These are phyloP conservation scores for Rhinoptilus africanus DNA, from an alignment of 2,113 vertebrate species.

Conservation along the genomic window DNA sequence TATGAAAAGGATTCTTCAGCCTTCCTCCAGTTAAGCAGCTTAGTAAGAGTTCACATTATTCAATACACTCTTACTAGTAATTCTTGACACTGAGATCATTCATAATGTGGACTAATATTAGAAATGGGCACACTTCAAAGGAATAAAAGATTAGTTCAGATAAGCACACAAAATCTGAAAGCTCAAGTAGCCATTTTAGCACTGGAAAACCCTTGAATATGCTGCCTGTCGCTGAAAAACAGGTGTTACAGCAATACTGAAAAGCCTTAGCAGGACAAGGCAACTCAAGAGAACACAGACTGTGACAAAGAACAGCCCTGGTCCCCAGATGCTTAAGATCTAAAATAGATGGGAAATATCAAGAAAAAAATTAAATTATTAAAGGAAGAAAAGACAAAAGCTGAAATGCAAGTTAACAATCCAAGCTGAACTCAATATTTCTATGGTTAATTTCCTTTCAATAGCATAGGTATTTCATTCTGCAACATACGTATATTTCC, in stretches of 20 bases:
- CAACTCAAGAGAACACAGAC: not conserved
- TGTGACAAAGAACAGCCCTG: not conserved
- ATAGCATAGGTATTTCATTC: not conserved
- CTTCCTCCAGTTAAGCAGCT: not conserved
- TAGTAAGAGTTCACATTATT: not conserved
- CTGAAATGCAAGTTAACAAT: not conserved
- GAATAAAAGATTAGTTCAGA: not conserved
- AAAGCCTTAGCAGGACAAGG: not conserved
- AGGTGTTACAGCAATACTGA: not conserved
- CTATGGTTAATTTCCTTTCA: not conserved
- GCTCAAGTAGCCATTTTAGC: not conserved
- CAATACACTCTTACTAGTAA: not conserved
- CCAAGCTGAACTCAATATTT: not conserved
- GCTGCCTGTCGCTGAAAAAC: not conserved
- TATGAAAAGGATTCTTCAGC: not conserved
- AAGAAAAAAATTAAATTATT: not conserved
- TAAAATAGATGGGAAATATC: not conserved
- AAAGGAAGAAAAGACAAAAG: not conserved
- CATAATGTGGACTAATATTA: not conserved
- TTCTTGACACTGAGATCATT: not conserved
- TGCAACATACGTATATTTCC: not conserved
- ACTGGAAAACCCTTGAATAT: not conserved
- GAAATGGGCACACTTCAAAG: not conserved
- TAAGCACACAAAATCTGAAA: not conserved
- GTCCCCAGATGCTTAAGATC: not conserved